A percentile compares a stretch with the other conserved stretches of the same genome.
Evolutionary conservation across 2,113 vertebrate species (phyloP).

Genomic region (Motacilla alba): DNA sequence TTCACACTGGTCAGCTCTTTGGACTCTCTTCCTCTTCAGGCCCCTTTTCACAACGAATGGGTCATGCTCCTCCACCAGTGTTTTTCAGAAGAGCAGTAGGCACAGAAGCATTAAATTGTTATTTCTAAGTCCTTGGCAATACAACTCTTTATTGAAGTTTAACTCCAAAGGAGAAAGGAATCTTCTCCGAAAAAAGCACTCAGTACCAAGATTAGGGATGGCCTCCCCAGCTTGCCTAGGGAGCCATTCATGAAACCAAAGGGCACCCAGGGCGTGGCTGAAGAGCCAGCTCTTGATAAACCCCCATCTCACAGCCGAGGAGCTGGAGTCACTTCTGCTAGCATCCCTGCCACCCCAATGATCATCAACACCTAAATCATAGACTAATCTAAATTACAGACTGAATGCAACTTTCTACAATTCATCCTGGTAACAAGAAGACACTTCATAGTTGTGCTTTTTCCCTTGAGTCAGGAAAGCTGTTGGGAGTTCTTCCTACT

Average conservation of each 20-base stretch:
- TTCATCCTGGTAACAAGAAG: neutral
- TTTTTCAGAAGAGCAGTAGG: neutral
- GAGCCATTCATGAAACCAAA: accelerated
- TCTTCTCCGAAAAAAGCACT: neutral
- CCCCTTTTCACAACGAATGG: neutral
- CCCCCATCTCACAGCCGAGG: neutral
- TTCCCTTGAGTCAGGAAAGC: neutral
- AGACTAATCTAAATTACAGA: neutral
- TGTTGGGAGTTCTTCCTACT: neutral
- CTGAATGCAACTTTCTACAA: neutral
- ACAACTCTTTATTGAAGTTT: neutral
- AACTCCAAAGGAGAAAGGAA: neutral
- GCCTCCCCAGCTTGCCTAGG: neutral
- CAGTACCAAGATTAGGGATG: neutral
- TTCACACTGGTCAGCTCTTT: neutral
- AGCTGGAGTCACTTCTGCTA: neutral
- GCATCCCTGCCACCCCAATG: neutral
- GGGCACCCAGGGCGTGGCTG: accelerated
- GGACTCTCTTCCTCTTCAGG: neutral
- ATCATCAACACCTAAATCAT: neutral
- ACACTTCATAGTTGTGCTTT: neutral
- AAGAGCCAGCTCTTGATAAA: neutral
- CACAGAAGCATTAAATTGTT: neutral
- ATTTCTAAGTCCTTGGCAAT: neutral
- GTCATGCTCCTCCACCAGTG: neutral